Percentiles rank a stretch among this genome's conserved stretches.
phyloP scores from a whole-genome alignment of 1,140 invertebrate species.

The Drosophila nannoptera region DNA sequence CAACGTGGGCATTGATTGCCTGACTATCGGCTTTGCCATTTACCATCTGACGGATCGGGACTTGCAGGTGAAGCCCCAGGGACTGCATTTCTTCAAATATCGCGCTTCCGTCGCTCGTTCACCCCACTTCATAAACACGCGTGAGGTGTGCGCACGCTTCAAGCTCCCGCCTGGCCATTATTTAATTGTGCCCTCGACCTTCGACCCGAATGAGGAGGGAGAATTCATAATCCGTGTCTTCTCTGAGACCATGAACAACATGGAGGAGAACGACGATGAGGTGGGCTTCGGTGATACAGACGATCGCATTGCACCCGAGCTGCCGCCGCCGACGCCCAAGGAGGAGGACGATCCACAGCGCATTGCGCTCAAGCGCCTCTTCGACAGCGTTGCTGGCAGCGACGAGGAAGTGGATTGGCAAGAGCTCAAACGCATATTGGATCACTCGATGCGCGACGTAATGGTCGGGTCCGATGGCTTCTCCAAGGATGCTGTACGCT shows the following conservation, averaged over 20 bases:
- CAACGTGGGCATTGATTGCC: conserved; percentile 92
- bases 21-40: conserved; percentile 97
- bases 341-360: conserved; percentile 81
- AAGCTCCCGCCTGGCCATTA: conserved; percentile 96
- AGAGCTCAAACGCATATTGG: conserved; percentile 95
- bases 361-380: conserved; percentile 87
- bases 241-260: conserved; percentile 93
- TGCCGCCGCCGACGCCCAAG: conserved; percentile 72
- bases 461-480: conserved; percentile 84
- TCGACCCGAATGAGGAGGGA: conserved; percentile 97
- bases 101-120: conserved; percentile 94
- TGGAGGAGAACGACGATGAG: conserved; percentile 92
- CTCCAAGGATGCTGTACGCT: conserved; percentile 93
- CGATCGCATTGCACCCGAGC: conserved; percentile 78
- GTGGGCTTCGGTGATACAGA: conserved; percentile 88
- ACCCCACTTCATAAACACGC: conserved; percentile 96
- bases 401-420: conserved; percentile 96
- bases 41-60: conserved; percentile 92
- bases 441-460: conserved; percentile 91
- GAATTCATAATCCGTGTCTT: conserved; percentile 98
- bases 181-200: conserved; percentile 98
- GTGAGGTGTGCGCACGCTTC: conserved; percentile 90
- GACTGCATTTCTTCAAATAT: conserved; percentile 96
- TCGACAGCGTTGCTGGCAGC: conserved; percentile 91
- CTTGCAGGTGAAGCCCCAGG: conserved; percentile 88